phyloP scores from a whole-genome alignment of 2,113 vertebrate species.

The Cinclus mexicanus region DNA sequence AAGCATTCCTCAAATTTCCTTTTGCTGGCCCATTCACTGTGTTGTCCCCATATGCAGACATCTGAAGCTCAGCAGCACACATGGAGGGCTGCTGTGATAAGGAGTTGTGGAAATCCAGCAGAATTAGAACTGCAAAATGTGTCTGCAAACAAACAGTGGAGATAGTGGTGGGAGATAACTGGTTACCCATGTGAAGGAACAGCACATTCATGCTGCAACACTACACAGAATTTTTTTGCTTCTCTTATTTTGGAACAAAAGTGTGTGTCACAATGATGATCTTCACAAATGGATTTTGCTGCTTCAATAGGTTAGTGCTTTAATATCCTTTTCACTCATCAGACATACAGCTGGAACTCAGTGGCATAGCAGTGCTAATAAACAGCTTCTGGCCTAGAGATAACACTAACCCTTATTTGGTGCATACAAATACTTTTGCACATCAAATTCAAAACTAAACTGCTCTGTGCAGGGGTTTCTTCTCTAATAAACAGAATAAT shows the following conservation, averaged over 20 bases:
- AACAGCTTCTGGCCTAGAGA: background rate
- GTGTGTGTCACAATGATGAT: background rate
- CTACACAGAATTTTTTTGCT: background rate
- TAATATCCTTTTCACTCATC: background rate
- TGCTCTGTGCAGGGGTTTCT: background rate
- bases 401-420: background rate
- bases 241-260: background rate
- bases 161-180: background rate
- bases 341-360: background rate
- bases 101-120: background rate
- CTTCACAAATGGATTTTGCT: background rate
- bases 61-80: background rate
- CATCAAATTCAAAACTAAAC: background rate
- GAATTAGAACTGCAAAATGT: background rate
- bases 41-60: fast-evolving
- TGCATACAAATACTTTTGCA: background rate
- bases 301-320: background rate
- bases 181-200: background rate
- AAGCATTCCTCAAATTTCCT: background rate
- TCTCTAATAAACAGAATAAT: background rate
- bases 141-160: fast-evolving
- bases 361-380: background rate
- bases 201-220: background rate
- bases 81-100: background rate
- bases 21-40: background rate